These are phyloP conservation scores for Globodera rostochiensis DNA, from an alignment of 1,140 invertebrate genomes.

Conservation along the genomic window DNA sequence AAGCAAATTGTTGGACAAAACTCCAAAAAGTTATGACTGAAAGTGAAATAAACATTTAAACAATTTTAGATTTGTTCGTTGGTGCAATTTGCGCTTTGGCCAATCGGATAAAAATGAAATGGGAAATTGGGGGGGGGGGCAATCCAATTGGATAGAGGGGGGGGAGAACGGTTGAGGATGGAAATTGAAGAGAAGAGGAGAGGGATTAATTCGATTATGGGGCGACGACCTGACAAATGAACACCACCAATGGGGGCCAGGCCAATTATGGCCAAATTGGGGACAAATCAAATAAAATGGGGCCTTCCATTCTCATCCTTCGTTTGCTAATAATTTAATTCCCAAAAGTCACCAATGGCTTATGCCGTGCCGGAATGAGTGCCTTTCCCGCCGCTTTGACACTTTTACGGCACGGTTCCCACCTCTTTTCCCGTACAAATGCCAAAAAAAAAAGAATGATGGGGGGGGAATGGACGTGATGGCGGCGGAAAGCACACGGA, in stretches of 20 bases:
- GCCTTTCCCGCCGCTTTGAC: neutral
- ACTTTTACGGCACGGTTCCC: slow-evolving; percentile 1
- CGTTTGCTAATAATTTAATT: neutral
- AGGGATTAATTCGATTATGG: slow-evolving; percentile 8
- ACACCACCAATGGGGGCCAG: neutral
- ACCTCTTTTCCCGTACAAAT: neutral
- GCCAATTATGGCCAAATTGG: neutral
- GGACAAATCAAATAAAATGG: slow-evolving; percentile 3
- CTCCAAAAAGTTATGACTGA: no score
- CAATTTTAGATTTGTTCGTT: neutral
- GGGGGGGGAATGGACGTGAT: neutral
- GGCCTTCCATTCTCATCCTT: neutral
- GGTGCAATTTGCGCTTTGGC: neutral
- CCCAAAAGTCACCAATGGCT: neutral
- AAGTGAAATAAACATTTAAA: no score
- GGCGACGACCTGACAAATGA: neutral
- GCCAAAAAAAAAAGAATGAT: neutral
- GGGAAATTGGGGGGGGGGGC: neutral
- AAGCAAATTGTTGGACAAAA: no score
- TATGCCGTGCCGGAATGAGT: neutral
- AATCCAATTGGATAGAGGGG: slow-evolving; percentile 9
- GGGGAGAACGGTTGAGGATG: neutral
- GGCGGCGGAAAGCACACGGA: neutral
- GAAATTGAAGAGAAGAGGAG: neutral
- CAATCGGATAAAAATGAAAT: neutral